Evolutionary conservation across 2,113 vertebrate species (phyloP), one percentile per base, ranked within the genome.

Genomic region (Puntigrus tetrazona): DNA sequence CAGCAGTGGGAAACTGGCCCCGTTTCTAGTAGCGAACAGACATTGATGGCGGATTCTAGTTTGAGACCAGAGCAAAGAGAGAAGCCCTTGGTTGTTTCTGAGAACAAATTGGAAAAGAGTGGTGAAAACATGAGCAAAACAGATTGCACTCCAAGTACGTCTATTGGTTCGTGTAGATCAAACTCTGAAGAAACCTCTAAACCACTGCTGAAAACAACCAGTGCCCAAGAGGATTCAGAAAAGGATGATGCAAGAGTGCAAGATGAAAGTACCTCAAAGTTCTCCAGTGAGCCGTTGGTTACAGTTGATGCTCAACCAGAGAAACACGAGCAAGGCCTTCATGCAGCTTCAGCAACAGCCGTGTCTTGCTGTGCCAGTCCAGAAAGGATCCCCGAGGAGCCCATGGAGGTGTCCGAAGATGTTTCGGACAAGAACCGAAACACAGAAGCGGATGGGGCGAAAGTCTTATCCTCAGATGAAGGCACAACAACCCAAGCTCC

Each of bases 221-320:
- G 29, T 0, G 90, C 91, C n/a, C 84, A 78, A 70, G 92, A 93
- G 50, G 90, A 91, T 1, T 5, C 63, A 0, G 87, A 92, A n/a
- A 82, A 47, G 34, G 16, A 13, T 74, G 78, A 86, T 25, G 90
- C 89, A 80, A 73, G 41, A 57, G 69, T 25, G 20, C 77, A 73
- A 45, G 87, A 84, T 16, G 82, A 86, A 36, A 63, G 41, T 38
- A 82, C 69, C 20, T 27, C 90, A 5, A 84, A 47, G 85, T 90
- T 90, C 83, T 90, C 94, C 88, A 91, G 87, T 81, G 93, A 94
- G 52, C 22, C 80, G 5, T 89, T 90, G 10, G 90, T 41, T 83
- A 81, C 85, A 25, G 90, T 25, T 72, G 90, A 93, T 22, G 78
- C 87, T 72, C 91, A 89, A 57, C n/a, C 85, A 78, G 93, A 91